Base-by-base conservation (phyloP, 2,113 vertebrate species). In the Callaeas wilsoni region DNA sequence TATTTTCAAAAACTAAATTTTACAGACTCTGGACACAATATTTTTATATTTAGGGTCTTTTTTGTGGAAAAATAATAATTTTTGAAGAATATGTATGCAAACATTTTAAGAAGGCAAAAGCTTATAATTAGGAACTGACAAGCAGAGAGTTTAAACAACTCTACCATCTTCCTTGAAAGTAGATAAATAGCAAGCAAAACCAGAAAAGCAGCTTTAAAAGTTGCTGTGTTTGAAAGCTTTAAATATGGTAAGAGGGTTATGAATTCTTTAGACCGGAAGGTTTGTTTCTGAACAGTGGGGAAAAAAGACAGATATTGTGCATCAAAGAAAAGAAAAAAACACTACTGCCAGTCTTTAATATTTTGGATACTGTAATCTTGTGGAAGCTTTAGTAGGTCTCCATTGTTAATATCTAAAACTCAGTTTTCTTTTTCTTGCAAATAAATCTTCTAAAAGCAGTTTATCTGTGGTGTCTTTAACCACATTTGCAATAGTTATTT, bases 31-130 rank as follows among this genome's bases (percentile, higher is more conserved):
- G 59, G 87, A 81, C 63, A 68, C 27, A 82, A 33, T 71, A 76
- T 94, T 93, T 95, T 85, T 85, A 52, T 52, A 68, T 88, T 87
- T 85, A n/a, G 37, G 19, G 62, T n/a, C 19, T 53, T 89, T 79
- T 74, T 44, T 78, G 42, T n/a, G 33, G 60, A 81, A 94, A 95
- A 94, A 77, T 62, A 94, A 41, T 70, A 59, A 60, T 91, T 91
- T 94, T 78, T 91, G 11, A 82, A 49, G 57, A 52, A 68, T 6
- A 68, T 52, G 44, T 87, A 41, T 93, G 35, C 57, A 92, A 95
- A 90, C 91, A 92, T 81, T 70, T 76, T 91, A 94, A 93, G 21
- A 83, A 86, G 46, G 67, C 65, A 80, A 90, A 89, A 90, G 22
- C 52, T 84, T 90, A 18, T 74, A 77, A 89, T 93, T 93, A 88